Evolutionary conservation across 2,113 vertebrate species (phyloP).

Genomic region (Vanacampus margaritifer): DNA sequence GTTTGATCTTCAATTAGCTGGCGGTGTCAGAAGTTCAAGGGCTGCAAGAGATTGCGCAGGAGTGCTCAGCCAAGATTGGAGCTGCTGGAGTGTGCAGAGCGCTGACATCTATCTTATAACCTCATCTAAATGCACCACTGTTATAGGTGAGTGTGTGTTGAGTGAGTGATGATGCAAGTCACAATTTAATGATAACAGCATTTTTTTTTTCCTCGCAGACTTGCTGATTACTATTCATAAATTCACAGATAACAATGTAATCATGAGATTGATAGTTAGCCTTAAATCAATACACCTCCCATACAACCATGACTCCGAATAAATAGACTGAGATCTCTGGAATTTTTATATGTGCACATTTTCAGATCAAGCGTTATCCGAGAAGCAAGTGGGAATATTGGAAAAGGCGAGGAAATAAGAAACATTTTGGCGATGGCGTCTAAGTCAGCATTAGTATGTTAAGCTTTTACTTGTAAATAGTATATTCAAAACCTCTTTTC

Average conservation of each 20-base stretch:
- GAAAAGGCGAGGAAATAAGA: constrained; percentile 30
- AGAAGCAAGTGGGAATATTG: not conserved
- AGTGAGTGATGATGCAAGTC: constrained; percentile 21
- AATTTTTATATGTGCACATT: constrained; percentile 64
- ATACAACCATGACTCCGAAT: constrained; percentile 28
- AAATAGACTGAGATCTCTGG: constrained; percentile 59
- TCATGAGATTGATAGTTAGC: constrained; percentile 62
- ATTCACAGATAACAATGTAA: constrained; percentile 39
- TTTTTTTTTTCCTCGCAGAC: constrained; percentile 16
- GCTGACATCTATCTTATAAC: constrained; percentile 28
- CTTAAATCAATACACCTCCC: constrained; percentile 61
- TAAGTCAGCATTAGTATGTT: constrained; percentile 57
- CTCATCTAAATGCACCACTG: constrained; percentile 34
- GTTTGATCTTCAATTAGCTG: constrained; percentile 55
- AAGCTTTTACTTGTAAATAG: constrained; percentile 72
- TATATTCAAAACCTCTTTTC: constrained; percentile 67
- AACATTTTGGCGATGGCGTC: constrained; percentile 36
- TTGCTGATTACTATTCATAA: constrained; percentile 48
- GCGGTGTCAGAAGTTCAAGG: constrained; percentile 63
- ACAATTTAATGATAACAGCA: constrained; percentile 40
- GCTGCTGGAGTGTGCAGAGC: constrained; percentile 33
- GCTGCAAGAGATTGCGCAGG: constrained; percentile 53
- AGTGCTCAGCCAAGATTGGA: constrained; percentile 33
- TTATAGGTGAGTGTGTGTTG: constrained; percentile 6
- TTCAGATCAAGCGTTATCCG: constrained; percentile 54